Evolutionary conservation across 2,797 vertebrate species (phyloP).

Genomic region (Myripristis jacobus): DNA sequence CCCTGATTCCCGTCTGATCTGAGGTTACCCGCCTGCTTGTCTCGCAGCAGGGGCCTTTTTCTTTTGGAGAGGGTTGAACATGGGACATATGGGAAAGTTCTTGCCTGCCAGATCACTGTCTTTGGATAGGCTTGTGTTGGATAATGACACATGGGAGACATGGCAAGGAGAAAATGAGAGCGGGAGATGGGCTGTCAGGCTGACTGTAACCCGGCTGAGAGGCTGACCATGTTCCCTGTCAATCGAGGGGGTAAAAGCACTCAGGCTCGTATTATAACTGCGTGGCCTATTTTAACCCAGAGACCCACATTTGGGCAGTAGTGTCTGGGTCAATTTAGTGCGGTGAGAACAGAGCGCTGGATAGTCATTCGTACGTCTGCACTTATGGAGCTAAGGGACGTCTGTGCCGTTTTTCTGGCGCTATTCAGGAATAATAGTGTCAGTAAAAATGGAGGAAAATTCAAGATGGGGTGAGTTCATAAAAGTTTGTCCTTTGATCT

Average conservation of each 20-base stretch:
- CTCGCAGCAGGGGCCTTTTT: constrained; percentile 59
- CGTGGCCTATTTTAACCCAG: constrained; percentile 71
- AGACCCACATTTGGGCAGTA: constrained; percentile 67
- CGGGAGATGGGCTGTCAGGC: constrained; percentile 46
- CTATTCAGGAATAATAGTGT: constrained; percentile 47
- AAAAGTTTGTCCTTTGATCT: constrained; percentile 47
- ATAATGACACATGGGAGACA: constrained; percentile 67
- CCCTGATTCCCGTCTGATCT: constrained; percentile 55
- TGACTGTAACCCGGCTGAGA: constrained; percentile 43
- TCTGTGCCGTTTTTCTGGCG: constrained; percentile 50
- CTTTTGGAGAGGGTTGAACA: constrained; percentile 65
- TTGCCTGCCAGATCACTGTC: constrained; percentile 61
- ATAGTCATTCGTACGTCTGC: constrained; percentile 20
- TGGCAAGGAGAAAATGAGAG: constrained; percentile 56
- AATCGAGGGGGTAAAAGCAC: constrained; percentile 61
- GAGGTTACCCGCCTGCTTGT: constrained; percentile 45
- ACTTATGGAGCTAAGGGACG: constrained; percentile 66
- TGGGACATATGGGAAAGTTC: constrained; percentile 73
- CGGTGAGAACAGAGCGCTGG: constrained; percentile 9
- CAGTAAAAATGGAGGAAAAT: constrained; percentile 42
- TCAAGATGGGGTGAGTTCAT: constrained; percentile 69
- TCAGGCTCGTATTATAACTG: constrained; percentile 70
- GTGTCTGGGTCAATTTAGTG: constrained; percentile 48
- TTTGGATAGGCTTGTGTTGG: constrained; percentile 47
- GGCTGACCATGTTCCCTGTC: constrained; percentile 46